These are phyloP conservation scores for Drosophila rhopaloa DNA, from an alignment of 1,140 invertebrate genomes.

Conservation along the genomic window DNA sequence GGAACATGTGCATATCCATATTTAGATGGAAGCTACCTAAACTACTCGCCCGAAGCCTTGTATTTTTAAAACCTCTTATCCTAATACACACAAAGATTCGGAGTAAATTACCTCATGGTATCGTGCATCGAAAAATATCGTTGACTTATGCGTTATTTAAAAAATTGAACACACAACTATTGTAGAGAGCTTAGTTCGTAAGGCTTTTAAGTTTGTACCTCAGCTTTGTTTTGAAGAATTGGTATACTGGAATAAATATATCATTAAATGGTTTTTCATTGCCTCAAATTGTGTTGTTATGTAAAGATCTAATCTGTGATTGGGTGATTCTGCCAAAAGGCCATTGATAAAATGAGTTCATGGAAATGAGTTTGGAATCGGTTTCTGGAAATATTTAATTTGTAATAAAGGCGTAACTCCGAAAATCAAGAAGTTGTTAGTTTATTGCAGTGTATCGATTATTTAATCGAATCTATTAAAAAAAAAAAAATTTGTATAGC, in stretches of 20 bases:
- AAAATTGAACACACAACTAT: conserved; percentile 47
- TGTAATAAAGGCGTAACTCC: background rate
- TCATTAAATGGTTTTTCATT: conserved; percentile 66
- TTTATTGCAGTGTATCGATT: no score
- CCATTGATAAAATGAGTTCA: background rate
- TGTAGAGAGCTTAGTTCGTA: conserved; percentile 61
- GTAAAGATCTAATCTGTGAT: conserved; percentile 6
- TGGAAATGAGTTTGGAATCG: conserved; percentile 4
- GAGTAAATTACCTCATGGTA: conserved; percentile 43
- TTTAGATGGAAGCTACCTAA: conserved; percentile 85
- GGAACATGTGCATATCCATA: conserved; percentile 92
- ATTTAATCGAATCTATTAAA: no score
- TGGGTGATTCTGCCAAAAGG: background rate
- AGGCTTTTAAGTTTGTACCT: conserved; percentile 80
- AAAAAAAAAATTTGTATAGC: no score
- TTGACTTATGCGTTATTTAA: conserved; percentile 75
- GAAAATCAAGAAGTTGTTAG: no score
- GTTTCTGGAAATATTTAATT: background rate
- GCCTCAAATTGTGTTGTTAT: conserved; percentile 10
- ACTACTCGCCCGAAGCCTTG: conserved; percentile 31
- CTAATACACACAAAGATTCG: conserved; percentile 25
- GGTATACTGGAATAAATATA: conserved; percentile 79
- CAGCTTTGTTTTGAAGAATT: conserved; percentile 73
- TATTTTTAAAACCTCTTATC: conserved; percentile 56
- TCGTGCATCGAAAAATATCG: conserved; percentile 58